phyloP scores from a whole-genome alignment of 2,113 vertebrate genomes.

The Gymnogyps californianus region DNA sequence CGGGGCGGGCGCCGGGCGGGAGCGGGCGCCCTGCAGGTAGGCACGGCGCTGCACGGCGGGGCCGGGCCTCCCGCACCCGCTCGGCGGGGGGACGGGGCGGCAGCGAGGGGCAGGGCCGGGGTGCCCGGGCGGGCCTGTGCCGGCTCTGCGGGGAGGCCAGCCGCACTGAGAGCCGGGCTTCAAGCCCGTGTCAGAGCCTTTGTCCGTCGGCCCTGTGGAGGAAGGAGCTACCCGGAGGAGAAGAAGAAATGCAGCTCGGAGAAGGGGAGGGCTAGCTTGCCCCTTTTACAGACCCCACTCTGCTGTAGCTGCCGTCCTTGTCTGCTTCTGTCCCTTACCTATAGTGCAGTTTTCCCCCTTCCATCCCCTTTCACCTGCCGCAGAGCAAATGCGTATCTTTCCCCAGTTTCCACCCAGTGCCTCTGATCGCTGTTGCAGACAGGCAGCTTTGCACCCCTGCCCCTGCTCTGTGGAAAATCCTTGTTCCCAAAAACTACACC shows the following conservation, averaged over 20 bases:
- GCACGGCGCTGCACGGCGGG: not conserved
- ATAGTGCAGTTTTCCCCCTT: accelerated
- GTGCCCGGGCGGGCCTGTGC: not conserved
- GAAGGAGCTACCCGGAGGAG: not conserved
- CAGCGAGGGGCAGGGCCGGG: not conserved
- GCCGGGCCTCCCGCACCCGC: not conserved
- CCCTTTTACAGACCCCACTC: not conserved
- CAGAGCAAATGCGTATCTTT: accelerated
- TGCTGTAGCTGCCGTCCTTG: not conserved
- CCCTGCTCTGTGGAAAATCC: not conserved
- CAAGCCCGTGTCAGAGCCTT: not conserved
- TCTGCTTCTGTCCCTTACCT: not conserved
- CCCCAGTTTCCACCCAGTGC: not conserved
- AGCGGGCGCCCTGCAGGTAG: not conserved
- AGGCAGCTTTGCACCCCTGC: not conserved
- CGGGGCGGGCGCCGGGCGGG: not conserved
- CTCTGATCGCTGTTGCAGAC: not conserved
- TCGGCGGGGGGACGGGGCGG: not conserved
- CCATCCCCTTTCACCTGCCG: not conserved
- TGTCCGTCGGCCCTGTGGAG: not conserved
- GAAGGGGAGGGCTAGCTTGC: not conserved
- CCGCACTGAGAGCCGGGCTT: not conserved
- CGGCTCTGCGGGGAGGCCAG: not conserved
- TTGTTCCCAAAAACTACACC: not conserved
- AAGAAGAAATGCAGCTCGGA: no score